Base-by-base conservation (phyloP, 2,113 vertebrate genomes). In the Poecile atricapillus region DNA sequence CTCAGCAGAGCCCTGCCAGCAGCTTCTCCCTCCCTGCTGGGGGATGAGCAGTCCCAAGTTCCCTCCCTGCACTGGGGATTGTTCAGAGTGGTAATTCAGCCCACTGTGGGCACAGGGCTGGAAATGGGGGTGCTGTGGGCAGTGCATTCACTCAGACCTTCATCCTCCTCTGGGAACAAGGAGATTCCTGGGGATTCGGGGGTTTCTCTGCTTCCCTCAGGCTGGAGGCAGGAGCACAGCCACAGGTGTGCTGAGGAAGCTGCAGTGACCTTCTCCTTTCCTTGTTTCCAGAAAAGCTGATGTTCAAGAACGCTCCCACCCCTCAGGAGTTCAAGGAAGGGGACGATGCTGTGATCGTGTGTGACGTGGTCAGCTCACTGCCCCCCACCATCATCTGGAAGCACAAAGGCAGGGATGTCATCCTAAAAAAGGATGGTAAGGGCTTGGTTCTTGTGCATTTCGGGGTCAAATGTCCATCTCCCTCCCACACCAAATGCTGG, bases 291-390 rank as follows among this genome's bases (percentile, higher is more conserved):
- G 99, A 99, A 97, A 99, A 98, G 96, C 98, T 99, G 90, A 99
- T 99, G 96, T 99, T 99, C 98, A 99, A 98, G 94, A 99, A 99
- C 7, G 99, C 98, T 11, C 99, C 99, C 9, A 99, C 99, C 28
- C 99, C 99, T 2, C 99, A 99, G 97, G 99, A 99, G 64, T 99
- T 99, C 95, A 99, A 97, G 27, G 99, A 99, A 76, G 99, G 99
- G 22, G 99, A 99, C 33, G 98, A 98, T 15, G 99, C 99, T 2
- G 98, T 98, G 96, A 98, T 99, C 1, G 93, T 99, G 43, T 99
- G 99, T 83, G 99, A 99, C 10, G 98, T 99, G 79, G 96, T 98
- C 97, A 99, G 99, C 94, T 99, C 98, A 0, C 98, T 99, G n/a
- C 98, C 98, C 21, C 99, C 99, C 23, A 98, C 98, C 39, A 98